These are phyloP conservation scores for Caenorhabditis sp. DNA, from an alignment of 2,888 invertebrate genomes.

Conservation along the genomic window DNA sequence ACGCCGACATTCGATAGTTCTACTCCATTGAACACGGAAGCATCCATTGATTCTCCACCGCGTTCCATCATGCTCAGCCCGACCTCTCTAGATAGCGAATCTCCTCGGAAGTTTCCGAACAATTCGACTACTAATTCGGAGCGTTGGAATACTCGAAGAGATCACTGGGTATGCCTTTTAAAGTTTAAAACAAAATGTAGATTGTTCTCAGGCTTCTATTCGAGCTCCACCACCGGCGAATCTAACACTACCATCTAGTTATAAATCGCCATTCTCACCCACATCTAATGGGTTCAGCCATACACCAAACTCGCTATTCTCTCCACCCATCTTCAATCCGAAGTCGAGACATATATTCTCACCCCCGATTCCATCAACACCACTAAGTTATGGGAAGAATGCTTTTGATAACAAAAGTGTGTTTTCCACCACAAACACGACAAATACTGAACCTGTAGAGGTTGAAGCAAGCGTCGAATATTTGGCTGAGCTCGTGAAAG, in stretches of 20 bases:
- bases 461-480: conserved; percentile 54
- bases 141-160: conserved; percentile 13
- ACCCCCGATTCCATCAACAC: conserved; percentile 28
- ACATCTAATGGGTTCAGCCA: conserved; percentile 25
- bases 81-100: conserved; percentile 19
- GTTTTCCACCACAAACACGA: conserved; percentile 14
- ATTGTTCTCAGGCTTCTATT: conserved; percentile 18
- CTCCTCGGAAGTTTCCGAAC: conserved; percentile 17
- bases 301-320: conserved; percentile 27
- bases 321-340: conserved; percentile 18
- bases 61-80: conserved; percentile 20
- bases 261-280: conserved; percentile 22
- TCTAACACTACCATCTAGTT: conserved; percentile 14
- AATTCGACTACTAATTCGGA: neutral
- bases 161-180: conserved; percentile 13
- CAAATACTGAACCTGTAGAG: conserved; percentile 23
- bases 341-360: conserved; percentile 24
- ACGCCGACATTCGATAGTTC: conserved; percentile 25
- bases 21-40: neutral
- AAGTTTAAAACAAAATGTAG: neutral
- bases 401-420: conserved; percentile 15
- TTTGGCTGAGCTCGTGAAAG: conserved; percentile 57
- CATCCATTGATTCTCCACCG: conserved; percentile 2
- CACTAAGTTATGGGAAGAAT: conserved; percentile 28
- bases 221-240: conserved; percentile 37